Percentiles rank a stretch among this genome's conserved stretches.
Conservation (phyloP, 2,888 invertebrate genomes). For the Cerastoderma edule region DNA sequence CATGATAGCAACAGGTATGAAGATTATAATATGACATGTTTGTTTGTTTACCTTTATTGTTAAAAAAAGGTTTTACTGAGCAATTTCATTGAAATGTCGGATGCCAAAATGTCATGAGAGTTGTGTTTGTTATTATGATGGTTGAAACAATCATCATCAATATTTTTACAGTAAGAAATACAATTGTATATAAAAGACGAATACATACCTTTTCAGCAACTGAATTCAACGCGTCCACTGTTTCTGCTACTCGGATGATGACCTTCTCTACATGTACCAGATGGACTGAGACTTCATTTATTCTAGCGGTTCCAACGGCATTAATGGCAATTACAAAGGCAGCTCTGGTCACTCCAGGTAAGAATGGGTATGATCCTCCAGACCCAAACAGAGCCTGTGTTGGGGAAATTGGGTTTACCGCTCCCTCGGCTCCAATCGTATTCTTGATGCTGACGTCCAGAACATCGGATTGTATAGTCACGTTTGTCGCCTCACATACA, state of each 20-base stretch:
- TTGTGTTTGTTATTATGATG: neutral
- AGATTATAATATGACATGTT: too few species aligned
- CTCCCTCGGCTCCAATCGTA: conserved; percentile 17
- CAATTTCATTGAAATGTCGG: neutral
- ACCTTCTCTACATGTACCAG: conserved; percentile 15
- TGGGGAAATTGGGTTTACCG: conserved; percentile 1
- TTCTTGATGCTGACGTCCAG: conserved; percentile 9
- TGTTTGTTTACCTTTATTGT: too few species aligned
- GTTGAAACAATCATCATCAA: neutral
- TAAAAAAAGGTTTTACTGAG: too few species aligned
- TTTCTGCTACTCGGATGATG: neutral
- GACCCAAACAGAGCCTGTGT: conserved; percentile 33
- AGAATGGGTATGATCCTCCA: conserved; percentile 8
- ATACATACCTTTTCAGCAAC: conserved; percentile 14
- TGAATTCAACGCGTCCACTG: conserved; percentile 1
- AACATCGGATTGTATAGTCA: conserved; percentile 22
- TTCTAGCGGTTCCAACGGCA: conserved; percentile 1
- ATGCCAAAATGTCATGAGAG: neutral
- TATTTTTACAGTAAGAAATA: neutral
- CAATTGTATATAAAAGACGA: neutral
- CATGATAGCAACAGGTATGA: too few species aligned
- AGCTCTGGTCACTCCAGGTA: conserved; percentile 20
- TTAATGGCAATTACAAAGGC: conserved; percentile 17
- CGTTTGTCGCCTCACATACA: conserved; percentile 8
- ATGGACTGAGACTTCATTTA: conserved; percentile 21